A percentile compares a stretch with the other conserved stretches of the same genome.
These are phyloP conservation scores for Pheosia gnoma DNA, from an alignment of 2,888 invertebrate species.

Conservation along the genomic window DNA sequence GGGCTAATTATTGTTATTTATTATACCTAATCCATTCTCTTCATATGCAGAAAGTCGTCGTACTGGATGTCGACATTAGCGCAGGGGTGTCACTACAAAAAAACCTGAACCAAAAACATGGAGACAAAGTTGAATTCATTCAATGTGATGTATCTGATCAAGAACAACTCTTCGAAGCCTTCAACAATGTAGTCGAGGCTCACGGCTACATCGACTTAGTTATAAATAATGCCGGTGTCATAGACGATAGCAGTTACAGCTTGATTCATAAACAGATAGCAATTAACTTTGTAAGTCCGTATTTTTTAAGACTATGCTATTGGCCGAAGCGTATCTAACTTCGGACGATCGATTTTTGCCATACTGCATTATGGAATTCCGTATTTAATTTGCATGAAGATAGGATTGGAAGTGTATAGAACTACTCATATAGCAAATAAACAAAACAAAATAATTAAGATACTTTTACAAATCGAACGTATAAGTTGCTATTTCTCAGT, in stretches of 20 bases:
- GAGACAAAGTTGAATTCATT: conserved; percentile 45
- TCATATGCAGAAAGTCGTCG: conserved; percentile 42
- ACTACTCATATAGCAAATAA: too few species aligned
- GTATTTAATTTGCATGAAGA: too few species aligned
- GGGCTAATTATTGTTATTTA: too few species aligned
- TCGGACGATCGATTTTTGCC: background rate
- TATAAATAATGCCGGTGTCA: conserved; percentile 55
- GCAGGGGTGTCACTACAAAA: conserved; percentile 40
- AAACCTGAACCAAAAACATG: conserved; percentile 43
- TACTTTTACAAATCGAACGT: too few species aligned
- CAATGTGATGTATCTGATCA: conserved; percentile 54
- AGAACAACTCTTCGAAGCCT: conserved; percentile 40
- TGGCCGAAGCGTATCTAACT: too few species aligned
- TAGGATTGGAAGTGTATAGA: too few species aligned
- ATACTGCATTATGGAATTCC: too few species aligned
- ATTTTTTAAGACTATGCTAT: too few species aligned
- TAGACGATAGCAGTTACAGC: conserved; percentile 37
- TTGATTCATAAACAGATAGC: conserved; percentile 42
- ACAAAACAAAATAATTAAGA: too few species aligned
- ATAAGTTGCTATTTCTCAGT: too few species aligned
- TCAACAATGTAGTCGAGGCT: conserved; percentile 30
- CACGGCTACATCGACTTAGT: conserved; percentile 48
- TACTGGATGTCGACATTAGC: conserved; percentile 48
- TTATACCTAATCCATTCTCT: background rate
- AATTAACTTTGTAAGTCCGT: conserved; percentile 45